phyloP scores from a whole-genome alignment of 2,113 vertebrate species.

The Nannospalax galili region DNA sequence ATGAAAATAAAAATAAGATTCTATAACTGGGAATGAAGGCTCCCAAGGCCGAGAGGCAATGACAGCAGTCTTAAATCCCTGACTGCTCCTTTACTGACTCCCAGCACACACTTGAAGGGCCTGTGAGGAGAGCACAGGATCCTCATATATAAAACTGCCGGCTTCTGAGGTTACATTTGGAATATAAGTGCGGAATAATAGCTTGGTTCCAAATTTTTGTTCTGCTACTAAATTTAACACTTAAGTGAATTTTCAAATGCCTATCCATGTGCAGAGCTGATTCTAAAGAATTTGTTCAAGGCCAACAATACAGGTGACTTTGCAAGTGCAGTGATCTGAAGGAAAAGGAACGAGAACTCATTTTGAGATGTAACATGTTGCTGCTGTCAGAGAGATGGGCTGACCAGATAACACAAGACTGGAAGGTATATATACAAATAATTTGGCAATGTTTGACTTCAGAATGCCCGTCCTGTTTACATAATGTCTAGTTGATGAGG shows the following conservation, averaged over 20 bases:
- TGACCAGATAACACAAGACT: neutral
- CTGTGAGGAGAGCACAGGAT: neutral
- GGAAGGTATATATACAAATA: neutral
- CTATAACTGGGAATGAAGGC: neutral
- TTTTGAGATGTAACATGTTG: neutral
- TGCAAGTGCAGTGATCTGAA: neutral
- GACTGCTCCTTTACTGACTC: neutral
- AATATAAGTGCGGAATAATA: neutral
- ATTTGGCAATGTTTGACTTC: neutral
- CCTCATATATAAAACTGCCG: neutral
- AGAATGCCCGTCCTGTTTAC: neutral
- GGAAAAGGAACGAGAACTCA: neutral
- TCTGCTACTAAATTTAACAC: neutral
- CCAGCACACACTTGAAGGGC: neutral
- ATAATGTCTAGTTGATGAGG: neutral
- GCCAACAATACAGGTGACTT: neutral
- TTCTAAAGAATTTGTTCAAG: neutral
- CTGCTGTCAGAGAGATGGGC: neutral
- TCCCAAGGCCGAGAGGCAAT: neutral
- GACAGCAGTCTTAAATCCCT: neutral
- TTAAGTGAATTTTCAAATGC: neutral
- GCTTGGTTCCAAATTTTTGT: neutral
- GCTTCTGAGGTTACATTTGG: neutral
- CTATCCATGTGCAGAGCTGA: neutral
- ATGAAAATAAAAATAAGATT: neutral